Conservation (phyloP, 2,888 invertebrate genomes). For the Drosophila bunnanda region DNA sequence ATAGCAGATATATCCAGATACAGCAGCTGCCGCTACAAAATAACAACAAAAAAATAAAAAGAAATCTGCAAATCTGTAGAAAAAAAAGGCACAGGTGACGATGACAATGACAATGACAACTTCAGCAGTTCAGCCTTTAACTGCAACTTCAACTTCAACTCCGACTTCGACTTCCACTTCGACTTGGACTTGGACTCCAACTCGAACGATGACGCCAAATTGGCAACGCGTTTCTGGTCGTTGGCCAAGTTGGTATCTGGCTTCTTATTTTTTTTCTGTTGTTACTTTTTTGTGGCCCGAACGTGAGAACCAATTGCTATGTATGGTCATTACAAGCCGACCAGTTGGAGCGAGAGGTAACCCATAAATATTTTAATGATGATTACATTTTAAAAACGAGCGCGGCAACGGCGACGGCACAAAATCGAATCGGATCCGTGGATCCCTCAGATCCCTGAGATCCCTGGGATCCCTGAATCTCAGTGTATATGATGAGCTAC, state of each 20-base stretch:
- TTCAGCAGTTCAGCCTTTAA: constrained; percentile 19
- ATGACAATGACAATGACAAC: constrained; percentile 55
- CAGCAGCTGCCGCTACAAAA: constrained; percentile 13
- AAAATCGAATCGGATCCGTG: constrained; percentile 41
- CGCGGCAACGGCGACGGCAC: constrained; percentile 22
- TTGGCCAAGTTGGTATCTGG: constrained; percentile 19
- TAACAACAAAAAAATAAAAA: background rate
- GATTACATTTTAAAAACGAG: constrained; percentile 77
- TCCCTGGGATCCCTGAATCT: constrained; percentile 6
- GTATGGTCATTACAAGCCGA: constrained; percentile 78
- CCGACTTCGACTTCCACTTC: constrained; percentile 7
- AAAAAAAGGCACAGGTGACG: constrained; percentile 38
- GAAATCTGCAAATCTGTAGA: constrained; percentile 12
- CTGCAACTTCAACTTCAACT: constrained; percentile 32
- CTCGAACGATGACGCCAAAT: constrained; percentile 76
- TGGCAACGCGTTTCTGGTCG: constrained; percentile 63
- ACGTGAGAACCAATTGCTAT: constrained; percentile 80
- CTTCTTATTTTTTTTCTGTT: background rate
- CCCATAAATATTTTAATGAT: constrained; percentile 80
- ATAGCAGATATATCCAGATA: constrained; percentile 23
- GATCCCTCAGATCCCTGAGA: background rate
- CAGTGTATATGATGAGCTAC: constrained; percentile 60
- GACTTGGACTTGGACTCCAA: constrained; percentile 13
- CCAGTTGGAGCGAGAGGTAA: constrained; percentile 69
- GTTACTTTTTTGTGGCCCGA: constrained; percentile 42